Conservation (phyloP, 2,888 invertebrate species). For the Pristionchus fissidentatus region DNA sequence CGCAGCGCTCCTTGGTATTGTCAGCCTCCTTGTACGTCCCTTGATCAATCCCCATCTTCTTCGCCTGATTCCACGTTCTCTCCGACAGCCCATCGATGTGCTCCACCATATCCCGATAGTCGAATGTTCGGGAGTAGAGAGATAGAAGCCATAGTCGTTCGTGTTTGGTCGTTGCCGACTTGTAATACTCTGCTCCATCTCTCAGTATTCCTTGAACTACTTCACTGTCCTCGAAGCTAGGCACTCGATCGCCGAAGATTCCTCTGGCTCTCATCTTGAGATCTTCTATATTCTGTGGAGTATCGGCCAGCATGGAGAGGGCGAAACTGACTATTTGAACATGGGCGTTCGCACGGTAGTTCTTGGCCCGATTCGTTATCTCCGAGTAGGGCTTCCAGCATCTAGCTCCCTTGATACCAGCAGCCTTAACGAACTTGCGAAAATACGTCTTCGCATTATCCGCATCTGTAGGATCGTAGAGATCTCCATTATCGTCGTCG, state of each 20-base stretch:
- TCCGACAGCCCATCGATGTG: not conserved
- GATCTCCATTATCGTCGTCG: not conserved
- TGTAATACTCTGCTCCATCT: not conserved
- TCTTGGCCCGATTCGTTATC: not conserved
- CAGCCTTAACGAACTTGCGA: not conserved
- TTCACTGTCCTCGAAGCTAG: not conserved
- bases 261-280: not conserved
- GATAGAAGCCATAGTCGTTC: not conserved
- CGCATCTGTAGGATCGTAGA: not conserved
- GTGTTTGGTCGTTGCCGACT: not conserved
- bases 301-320: not conserved
- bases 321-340: not conserved
- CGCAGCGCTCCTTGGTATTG: not conserved
- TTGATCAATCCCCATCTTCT: not conserved
- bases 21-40: not conserved
- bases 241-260: not conserved
- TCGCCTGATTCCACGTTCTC: not conserved
- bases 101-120: not conserved
- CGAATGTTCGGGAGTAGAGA: not conserved
- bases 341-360: not conserved
- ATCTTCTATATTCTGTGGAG: not conserved
- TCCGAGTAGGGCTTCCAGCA: not conserved
- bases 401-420: not conserved
- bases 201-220: not conserved
- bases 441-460: not conserved